These are phyloP conservation scores for Gnatocerus cornutus DNA, from an alignment of 2,888 invertebrate species.

Conservation along the genomic window DNA sequence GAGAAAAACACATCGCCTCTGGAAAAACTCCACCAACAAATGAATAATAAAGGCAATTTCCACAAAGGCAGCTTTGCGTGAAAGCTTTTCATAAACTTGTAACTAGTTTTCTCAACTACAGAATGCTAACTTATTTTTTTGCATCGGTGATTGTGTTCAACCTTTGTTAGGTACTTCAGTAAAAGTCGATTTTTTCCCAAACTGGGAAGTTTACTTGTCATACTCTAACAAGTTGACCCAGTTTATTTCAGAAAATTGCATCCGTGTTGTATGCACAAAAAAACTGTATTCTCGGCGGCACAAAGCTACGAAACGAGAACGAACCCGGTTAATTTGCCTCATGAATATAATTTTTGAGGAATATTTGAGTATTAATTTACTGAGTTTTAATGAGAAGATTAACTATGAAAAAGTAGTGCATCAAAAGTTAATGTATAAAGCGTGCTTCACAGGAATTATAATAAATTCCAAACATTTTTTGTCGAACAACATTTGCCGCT, in stretches of 20 bases:
- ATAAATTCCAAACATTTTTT: too few relatives aligned
- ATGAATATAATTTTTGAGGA: too few relatives aligned
- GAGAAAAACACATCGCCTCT: slow-evolving; percentile 10
- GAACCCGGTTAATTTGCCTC: not conserved
- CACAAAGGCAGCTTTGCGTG: slow-evolving; percentile 41
- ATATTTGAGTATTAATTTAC: too few relatives aligned
- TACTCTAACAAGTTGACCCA: slow-evolving; percentile 42
- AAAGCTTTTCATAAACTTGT: slow-evolving; percentile 48
- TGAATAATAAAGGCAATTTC: slow-evolving; percentile 40
- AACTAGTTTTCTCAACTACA: slow-evolving; percentile 44
- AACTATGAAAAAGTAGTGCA: too few relatives aligned
- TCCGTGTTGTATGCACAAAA: slow-evolving; percentile 1
- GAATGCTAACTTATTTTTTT: slow-evolving; percentile 40
- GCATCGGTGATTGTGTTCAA: slow-evolving; percentile 32
- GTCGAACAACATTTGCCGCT: too few relatives aligned
- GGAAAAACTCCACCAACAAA: slow-evolving; percentile 25
- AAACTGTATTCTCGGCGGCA: not conserved
- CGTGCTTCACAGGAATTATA: too few relatives aligned
- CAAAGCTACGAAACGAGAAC: not conserved
- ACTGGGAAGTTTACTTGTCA: slow-evolving; percentile 21
- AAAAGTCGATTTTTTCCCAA: slow-evolving; percentile 19
- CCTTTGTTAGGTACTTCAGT: slow-evolving; percentile 30
- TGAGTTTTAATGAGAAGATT: too few relatives aligned
- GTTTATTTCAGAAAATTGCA: slow-evolving; percentile 29
- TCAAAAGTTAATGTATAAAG: too few relatives aligned